Base-by-base conservation (phyloP, 2,888 invertebrate species). In the Cosmopolites sordidus region DNA sequence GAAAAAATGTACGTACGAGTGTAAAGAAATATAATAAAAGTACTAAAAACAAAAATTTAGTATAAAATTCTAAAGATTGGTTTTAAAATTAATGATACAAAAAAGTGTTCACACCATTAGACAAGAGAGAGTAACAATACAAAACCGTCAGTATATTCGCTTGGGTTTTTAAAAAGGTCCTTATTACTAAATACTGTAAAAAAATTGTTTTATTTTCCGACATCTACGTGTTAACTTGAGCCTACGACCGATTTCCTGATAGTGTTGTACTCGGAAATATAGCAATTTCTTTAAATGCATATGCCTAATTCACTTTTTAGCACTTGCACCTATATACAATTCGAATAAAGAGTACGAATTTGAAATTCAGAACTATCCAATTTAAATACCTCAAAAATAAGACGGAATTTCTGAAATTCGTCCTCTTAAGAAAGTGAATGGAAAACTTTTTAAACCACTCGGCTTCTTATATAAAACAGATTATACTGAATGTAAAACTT, bases 111-210 rank as follows among this genome's bases (percentile, higher is more conserved):
- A 51, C 43, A 57, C 59, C 53, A 57, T 61, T 56, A 61, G 61
- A 60, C 60, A 62, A 62, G 51, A 61, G 56, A 54, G 57, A 61
- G 60, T 58, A 60, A 63, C 54, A 47, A 56, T 52, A 33, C 30
- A 51, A 45, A 43, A 45, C 22, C 33, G 33, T 22, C 18, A 38
- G 14, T 39, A 11, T 39, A 40, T 40, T 39, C 27, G 38, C 41
- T 33, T 12, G 33, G 22, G 30, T 22, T 45, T 1, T 44, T 18
- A 17, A 45, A 43, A 43, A 43, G 15, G 6, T 27, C 14, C 43
- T 43, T 43, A 43, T 43, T 12, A 15, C 43, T 43, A 43, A 29
- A 9, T 27, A 29, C 27, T 43, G 43, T 43, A 43, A 43, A 43
- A n/a, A 43, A 43, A 22, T 33, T 33, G 33, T 5, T 12, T 33